Conservation (phyloP, 2,797 vertebrate genomes). For the Neopelma chrysocephalum region DNA sequence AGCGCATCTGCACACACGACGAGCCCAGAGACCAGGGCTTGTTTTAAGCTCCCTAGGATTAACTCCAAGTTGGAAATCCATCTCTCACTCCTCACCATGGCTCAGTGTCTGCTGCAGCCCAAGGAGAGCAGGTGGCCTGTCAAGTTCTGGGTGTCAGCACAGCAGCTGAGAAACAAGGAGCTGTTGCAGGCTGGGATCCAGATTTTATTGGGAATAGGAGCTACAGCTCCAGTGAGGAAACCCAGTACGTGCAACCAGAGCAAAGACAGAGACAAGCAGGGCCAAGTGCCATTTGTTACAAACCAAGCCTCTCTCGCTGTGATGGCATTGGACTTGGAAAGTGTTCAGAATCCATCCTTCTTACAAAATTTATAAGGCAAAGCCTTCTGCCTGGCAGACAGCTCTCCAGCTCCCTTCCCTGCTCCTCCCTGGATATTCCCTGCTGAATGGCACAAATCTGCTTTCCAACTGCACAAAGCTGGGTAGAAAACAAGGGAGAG, state of each 20-base stretch:
- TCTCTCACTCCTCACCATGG: not conserved
- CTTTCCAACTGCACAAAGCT: not conserved
- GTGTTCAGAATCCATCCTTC: not conserved
- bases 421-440: not conserved
- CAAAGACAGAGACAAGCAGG: not conserved
- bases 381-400: conserved; percentile 28
- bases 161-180: not conserved
- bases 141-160: not conserved
- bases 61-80: not conserved
- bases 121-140: not conserved
- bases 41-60: not conserved
- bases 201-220: not conserved
- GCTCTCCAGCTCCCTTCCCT: not conserved
- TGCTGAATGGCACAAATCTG: not conserved
- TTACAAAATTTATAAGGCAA: not conserved
- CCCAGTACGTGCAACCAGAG: not conserved
- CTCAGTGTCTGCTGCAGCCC: not conserved
- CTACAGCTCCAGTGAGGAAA: not conserved
- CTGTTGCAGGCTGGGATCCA: not conserved
- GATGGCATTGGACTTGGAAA: not conserved
- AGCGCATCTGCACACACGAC: rapidly evolving
- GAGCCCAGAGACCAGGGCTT: not conserved
- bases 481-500: not conserved
- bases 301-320: not conserved
- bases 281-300: not conserved